A percentile compares a stretch with the other conserved stretches of the same genome.
phyloP scores from a whole-genome alignment of 2,888 invertebrate genomes.

The Apotomis betuletana region DNA sequence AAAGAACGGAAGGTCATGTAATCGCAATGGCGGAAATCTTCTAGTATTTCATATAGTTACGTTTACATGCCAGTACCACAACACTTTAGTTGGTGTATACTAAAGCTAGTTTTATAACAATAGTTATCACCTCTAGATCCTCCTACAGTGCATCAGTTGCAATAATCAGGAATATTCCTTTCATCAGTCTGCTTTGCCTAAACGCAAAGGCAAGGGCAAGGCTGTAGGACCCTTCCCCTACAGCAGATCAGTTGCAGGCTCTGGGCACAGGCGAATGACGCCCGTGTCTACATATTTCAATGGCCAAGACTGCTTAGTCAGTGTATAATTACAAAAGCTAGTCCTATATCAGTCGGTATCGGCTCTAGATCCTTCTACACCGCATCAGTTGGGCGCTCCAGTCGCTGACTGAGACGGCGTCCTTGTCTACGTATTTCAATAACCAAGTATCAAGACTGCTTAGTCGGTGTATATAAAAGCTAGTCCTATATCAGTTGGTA shows the following conservation, averaged over 20 bases:
- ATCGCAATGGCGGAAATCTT: no score
- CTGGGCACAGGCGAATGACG: conserved; percentile 32
- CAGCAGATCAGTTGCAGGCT: conserved; percentile 27
- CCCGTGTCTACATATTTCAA: not conserved
- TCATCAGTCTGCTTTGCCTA: no score
- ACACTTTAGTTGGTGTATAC: conserved; percentile 38
- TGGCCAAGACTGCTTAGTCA: conserved; percentile 27
- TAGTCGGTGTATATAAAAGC: conserved; percentile 51
- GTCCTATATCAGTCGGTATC: conserved; percentile 75
- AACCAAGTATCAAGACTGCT: conserved; percentile 54
- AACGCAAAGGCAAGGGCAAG: no score
- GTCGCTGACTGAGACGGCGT: conserved; percentile 36
- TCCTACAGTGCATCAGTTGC: conserved; percentile 45
- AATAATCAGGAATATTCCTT: no score
- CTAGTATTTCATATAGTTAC: no score
- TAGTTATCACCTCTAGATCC: conserved; percentile 73
- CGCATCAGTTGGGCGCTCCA: conserved; percentile 66
- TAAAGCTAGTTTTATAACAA: conserved; percentile 72
- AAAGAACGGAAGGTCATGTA: no score
- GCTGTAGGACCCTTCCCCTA: no score
- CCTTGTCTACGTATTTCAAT: not conserved
- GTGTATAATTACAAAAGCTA: conserved; percentile 58
- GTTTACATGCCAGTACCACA: no score
- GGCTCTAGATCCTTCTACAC: conserved; percentile 73
- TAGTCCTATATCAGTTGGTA: conserved; percentile 75